Evolutionary conservation across 1,140 invertebrate genomes (phyloP), one percentile per base, ranked within the genome.

Genomic region (Eueides isabella): DNA sequence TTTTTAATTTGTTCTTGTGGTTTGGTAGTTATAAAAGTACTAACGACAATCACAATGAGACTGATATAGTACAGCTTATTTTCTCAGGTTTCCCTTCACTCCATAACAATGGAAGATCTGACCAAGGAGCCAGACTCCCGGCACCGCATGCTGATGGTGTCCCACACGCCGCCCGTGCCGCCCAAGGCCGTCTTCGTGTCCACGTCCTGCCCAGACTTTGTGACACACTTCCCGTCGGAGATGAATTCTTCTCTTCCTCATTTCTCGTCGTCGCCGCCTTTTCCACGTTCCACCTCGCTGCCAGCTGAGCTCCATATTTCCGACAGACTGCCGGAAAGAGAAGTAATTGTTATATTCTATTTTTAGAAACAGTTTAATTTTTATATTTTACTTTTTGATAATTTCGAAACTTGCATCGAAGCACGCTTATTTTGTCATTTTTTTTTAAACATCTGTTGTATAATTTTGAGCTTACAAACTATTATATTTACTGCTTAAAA

Each of bases 91-190:
- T 96, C 97, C 0, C 91, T 99, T 1, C 95, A 96, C 48, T 97
- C 97, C 0, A 94, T 99, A 1, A 93, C 97, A 1, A 97, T 98
- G 96, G 97, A 98, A 92, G 98, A 98, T 93, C 92, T 98, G 14
- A 94, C 97, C 1, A 96, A 96, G 79, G 95, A 96, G 2, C 94
- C 95, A 28, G 95, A 96, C 28, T 97, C 97, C 0, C 96, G 95
- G 71, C 96, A 98, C 90, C 94, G 97, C 19, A 95, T 95, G 84
- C 96, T 98, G 94, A 96, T 98, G 92, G 95, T 97, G 35, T 98
- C 97, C 0, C 92, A 93, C 85, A 86, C 88, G 74, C 84, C 87
- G 33, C 86, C 86, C 1, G 76, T 86, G 72, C 91, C 92, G 61
- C 90, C 92, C 55, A 82, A 90, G 81, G 85, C 93, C 64, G 93